Percentiles rank a stretch among this genome's conserved stretches.
These are phyloP conservation scores for Notoglanidium macrostoma DNA, from an alignment of 2,797 vertebrate species.

Conservation along the genomic window DNA sequence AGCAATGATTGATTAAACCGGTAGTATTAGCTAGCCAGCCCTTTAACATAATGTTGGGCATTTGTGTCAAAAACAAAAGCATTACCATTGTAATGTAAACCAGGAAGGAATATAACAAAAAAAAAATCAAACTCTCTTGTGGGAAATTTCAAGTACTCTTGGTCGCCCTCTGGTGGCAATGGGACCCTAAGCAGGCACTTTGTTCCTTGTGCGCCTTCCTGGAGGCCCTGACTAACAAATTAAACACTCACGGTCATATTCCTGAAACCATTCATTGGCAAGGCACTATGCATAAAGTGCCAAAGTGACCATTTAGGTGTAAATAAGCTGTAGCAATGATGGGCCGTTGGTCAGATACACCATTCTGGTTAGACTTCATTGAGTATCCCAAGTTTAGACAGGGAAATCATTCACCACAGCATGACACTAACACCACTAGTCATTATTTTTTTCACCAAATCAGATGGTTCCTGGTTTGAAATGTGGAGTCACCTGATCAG, in stretches of 20 bases:
- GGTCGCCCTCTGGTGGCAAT: too few relatives aligned
- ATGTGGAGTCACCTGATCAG: neutral
- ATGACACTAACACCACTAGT: neutral
- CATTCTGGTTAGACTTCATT: neutral
- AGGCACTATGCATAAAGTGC: neutral
- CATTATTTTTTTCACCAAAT: neutral
- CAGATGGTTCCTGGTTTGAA: neutral
- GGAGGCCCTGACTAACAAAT: too few relatives aligned
- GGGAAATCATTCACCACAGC: neutral
- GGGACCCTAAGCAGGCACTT: too few relatives aligned
- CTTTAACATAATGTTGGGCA: too few relatives aligned
- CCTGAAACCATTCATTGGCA: neutral
- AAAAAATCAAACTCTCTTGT: too few relatives aligned
- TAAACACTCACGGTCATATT: neutral
- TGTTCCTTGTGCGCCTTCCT: too few relatives aligned
- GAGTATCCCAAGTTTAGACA: neutral
- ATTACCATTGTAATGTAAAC: too few relatives aligned
- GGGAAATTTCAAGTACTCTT: too few relatives aligned
- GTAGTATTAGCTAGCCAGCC: too few relatives aligned
- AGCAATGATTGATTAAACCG: too few relatives aligned
- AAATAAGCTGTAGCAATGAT: neutral
- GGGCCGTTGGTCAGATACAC: neutral
- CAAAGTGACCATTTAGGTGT: neutral
- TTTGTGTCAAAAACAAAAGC: too few relatives aligned
- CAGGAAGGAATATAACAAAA: too few relatives aligned